These are phyloP conservation scores for Microchirus variegatus DNA, from an alignment of 2,797 vertebrate genomes.

Conservation along the genomic window DNA sequence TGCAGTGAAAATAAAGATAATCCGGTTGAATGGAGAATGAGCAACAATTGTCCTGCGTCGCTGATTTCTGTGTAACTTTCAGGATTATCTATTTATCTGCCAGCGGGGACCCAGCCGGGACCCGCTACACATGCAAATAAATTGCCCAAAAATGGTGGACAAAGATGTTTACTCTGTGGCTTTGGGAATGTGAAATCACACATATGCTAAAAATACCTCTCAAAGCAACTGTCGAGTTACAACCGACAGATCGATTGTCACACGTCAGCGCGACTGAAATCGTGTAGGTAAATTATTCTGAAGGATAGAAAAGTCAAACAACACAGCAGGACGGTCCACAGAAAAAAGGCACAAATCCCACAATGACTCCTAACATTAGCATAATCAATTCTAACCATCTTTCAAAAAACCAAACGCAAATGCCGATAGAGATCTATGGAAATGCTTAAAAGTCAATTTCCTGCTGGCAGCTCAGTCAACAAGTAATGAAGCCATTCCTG, in stretches of 20 bases:
- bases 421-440: constrained; percentile 20
- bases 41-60: too few species aligned
- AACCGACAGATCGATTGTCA: constrained; percentile 36
- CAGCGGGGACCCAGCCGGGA: too few species aligned
- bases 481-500: constrained; percentile 32
- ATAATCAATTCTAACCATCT: constrained; percentile 42
- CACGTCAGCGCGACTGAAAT: constrained; percentile 31
- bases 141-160: background rate
- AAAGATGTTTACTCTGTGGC: too few species aligned
- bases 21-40: too few species aligned
- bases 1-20: too few species aligned
- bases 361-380: constrained; percentile 32
- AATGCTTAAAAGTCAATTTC: constrained; percentile 26
- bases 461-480: constrained; percentile 7
- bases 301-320: constrained; percentile 3
- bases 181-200: constrained; percentile 10
- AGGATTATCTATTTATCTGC: too few species aligned
- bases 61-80: too few species aligned
- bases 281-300: constrained; percentile 29
- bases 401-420: constrained; percentile 25
- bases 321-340: constrained; percentile 11
- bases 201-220: constrained; percentile 18
- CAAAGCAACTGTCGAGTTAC: background rate
- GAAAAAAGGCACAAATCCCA: constrained; percentile 6
- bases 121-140: too few species aligned